Base-by-base conservation (phyloP, 2,888 invertebrate genomes). In the Coleophora deauratella region DNA sequence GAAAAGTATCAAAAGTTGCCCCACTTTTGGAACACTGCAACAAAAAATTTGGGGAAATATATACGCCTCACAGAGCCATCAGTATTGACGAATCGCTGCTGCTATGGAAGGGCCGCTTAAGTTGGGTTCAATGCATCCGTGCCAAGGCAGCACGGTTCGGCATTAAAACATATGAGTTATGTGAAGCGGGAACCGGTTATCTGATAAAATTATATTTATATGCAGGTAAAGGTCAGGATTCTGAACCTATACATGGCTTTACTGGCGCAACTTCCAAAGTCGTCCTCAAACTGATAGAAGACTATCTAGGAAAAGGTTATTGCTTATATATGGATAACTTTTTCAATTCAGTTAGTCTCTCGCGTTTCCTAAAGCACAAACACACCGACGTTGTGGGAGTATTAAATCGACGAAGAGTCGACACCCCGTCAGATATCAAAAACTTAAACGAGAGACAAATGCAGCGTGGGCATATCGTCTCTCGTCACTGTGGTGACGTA, bases 301-400 rank as follows among this genome's bases (percentile, higher is more conserved):
- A 37, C 0, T 51, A 39, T 36, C 32, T 45, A 21, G 3, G 37
- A 12, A 44, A 43, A 35, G 48, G 50, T 8, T 41, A 51, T 38
- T 43, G 37, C 14, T 34, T 54, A 0, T 40, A 39, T n/a, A 51
- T 49, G 48, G 49, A 51, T 36, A 51, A 52, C 34, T 52, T 37
- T 12, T 51, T 50, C 30, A 52, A 54, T 35, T 31, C 11, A 2
- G 37, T 49, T 13, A 9, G 31, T 3, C 37, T 45, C 2, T 37
- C 42, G 3, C n/a, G 36, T 12, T 41, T 28, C 27, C 21, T 41
- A 9, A 45, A 45, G 13, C 8, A 7, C 21, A 12, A 27, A n/a
- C 11, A 35, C 10, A 46, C 43, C 10, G 46, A 46, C 15, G 41
- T 41, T 9, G n/a, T 46, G 9, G 43, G 46, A n/a, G 41, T 40